phyloP scores from a whole-genome alignment of 2,888 invertebrate genomes.

The Eudasyphora cyanicolor region DNA sequence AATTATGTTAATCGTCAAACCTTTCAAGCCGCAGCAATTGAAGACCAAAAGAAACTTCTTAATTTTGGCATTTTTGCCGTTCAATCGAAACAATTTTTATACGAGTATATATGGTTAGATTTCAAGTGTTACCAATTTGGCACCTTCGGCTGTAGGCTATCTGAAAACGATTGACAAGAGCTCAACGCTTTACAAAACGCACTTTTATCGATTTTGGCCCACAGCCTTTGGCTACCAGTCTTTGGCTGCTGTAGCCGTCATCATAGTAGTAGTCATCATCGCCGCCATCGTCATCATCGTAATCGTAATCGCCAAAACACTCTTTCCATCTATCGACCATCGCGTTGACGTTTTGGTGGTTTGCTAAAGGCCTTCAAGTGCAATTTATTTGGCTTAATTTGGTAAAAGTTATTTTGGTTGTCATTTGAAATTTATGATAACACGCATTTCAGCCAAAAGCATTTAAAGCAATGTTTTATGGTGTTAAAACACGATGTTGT shows the following conservation, averaged over 20 bases:
- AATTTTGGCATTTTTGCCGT: neutral
- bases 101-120: too few relatives aligned
- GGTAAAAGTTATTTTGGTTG: conserved; percentile 65
- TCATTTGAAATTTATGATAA: conserved; percentile 65
- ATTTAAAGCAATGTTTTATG: conserved; percentile 60
- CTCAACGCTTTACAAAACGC: neutral
- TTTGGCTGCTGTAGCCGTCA: conserved; percentile 5
- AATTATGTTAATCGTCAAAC: conserved; percentile 27
- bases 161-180: neutral
- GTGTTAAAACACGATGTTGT: conserved; percentile 64
- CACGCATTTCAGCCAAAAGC: conserved; percentile 46
- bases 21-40: neutral
- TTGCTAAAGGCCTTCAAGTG: conserved; percentile 56
- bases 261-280: too few relatives aligned
- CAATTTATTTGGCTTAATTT: conserved; percentile 66
- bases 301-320: too few relatives aligned
- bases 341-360: conserved; percentile 27
- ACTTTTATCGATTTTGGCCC: neutral
- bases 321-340: too few relatives aligned
- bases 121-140: conserved; percentile 33
- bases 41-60: neutral
- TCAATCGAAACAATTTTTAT: neutral
- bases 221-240: neutral
- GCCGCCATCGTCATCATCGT: too few relatives aligned
- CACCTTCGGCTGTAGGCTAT: neutral